phyloP scores from a whole-genome alignment of 2,888 invertebrate species.

The Drosophila antonietae region DNA sequence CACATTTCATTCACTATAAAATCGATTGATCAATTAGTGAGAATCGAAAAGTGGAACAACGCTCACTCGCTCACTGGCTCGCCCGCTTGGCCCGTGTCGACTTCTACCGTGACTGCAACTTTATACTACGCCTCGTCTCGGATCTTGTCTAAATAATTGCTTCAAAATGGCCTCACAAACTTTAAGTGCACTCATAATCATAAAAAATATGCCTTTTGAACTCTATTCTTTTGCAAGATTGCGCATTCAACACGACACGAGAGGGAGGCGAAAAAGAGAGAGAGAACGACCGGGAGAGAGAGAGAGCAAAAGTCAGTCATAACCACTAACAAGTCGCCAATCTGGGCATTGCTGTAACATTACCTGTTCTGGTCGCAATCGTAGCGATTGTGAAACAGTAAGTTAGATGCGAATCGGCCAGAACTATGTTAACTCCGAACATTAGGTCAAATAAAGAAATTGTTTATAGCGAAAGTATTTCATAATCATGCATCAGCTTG shows the following conservation, averaged over 20 bases:
- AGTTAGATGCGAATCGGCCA: neutral
- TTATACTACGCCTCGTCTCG: slow-evolving; percentile 7
- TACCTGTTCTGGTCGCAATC: neutral
- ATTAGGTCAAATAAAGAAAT: neutral
- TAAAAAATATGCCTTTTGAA: slow-evolving; percentile 11
- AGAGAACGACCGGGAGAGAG: neutral
- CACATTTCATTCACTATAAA: slow-evolving; percentile 76
- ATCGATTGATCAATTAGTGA: slow-evolving; percentile 69
- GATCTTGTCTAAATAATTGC: slow-evolving; percentile 30
- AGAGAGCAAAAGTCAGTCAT: neutral
- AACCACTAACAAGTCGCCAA: neutral
- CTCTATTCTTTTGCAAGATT: slow-evolving; percentile 1
- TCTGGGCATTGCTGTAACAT: neutral
- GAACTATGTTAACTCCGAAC: neutral
- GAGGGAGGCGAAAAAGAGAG: neutral
- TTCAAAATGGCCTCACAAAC: neutral
- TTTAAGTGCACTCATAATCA: slow-evolving; percentile 13
- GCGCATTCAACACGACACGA: neutral
- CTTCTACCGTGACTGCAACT: slow-evolving; percentile 39
- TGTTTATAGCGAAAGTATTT: neutral
- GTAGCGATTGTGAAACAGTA: neutral
- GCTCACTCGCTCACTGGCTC: slow-evolving; percentile 1
- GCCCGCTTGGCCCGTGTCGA: slow-evolving; percentile 29
- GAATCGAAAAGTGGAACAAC: slow-evolving; percentile 71
- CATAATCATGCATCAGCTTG: neutral